Percentiles rank a stretch among this genome's conserved stretches.
These are phyloP conservation scores for Pseudonaja textilis DNA, from an alignment of 2,113 vertebrate genomes.

Conservation along the genomic window DNA sequence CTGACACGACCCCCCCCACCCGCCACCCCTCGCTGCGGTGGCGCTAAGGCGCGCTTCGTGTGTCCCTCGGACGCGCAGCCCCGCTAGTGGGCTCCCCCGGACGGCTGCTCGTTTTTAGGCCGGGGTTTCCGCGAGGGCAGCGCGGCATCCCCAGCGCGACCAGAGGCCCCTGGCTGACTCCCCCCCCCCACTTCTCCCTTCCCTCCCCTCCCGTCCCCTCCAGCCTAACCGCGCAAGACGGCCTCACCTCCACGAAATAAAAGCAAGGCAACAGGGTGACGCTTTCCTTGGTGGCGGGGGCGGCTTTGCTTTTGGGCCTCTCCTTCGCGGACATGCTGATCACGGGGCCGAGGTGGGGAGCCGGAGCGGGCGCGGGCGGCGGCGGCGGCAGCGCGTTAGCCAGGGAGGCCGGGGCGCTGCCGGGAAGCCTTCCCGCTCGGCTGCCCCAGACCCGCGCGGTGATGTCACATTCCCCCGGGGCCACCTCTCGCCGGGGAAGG, in stretches of 20 bases:
- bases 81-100: background rate
- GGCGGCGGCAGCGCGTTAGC: slow-evolving; percentile 28
- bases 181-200: rapidly evolving
- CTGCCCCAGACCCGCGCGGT: slow-evolving; percentile 56
- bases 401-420: slow-evolving; percentile 7
- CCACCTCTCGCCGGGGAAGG: slow-evolving; percentile 47
- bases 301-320: slow-evolving; percentile 77
- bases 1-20: rapidly evolving
- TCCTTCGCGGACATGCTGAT: slow-evolving; percentile 87
- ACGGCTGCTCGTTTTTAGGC: background rate
- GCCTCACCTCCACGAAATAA: slow-evolving; percentile 96
- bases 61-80: background rate
- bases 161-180: background rate
- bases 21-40: background rate
- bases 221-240: background rate
- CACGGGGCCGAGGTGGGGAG: slow-evolving; percentile 7
- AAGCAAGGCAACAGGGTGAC: slow-evolving; percentile 94
- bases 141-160: background rate
- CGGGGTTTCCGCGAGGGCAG: background rate
- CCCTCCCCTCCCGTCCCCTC: rapidly evolving
- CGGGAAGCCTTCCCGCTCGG: slow-evolving; percentile 49
- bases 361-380: slow-evolving; percentile 55
- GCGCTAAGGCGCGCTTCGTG: background rate
- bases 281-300: slow-evolving; percentile 83
- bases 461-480: slow-evolving; percentile 70